phyloP scores from a whole-genome alignment of 37 sponge, comb jelly and placozoan species.

The Theonella swinhoei region DNA sequence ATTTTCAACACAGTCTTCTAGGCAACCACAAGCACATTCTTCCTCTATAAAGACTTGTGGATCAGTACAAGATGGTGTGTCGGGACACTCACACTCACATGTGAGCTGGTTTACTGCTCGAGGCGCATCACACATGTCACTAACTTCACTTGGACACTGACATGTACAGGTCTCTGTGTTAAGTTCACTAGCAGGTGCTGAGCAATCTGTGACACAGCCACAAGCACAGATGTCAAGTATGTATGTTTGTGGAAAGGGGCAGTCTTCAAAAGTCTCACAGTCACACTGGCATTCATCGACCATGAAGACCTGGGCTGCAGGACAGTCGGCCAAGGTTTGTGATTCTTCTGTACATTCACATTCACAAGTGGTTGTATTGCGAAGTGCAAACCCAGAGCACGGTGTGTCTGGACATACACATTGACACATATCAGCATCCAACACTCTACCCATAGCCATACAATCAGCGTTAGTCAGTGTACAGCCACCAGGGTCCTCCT shows the following conservation, averaged over 20 bases:
- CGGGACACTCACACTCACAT: conserved; percentile 58
- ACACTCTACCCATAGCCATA: background rate
- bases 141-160: conserved; percentile 2
- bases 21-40: conserved; percentile 37
- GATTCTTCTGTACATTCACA: background rate
- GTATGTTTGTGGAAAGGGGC: background rate
- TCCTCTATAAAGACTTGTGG: conserved; percentile 19
- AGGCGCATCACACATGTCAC: background rate
- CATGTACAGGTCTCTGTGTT: conserved; percentile 22
- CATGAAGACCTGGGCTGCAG: background rate
- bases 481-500: background rate
- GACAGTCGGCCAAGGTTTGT: background rate
- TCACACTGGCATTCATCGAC: background rate
- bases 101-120: conserved; percentile 16
- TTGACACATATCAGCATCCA: background rate
- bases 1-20: background rate
- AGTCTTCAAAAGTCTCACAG: background rate
- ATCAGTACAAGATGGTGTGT: conserved; percentile 6
- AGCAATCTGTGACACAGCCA: background rate
- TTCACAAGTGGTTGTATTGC: background rate
- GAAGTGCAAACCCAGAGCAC: background rate
- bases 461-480: background rate
- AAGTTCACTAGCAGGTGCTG: background rate
- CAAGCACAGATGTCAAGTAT: background rate
- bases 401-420: conserved; percentile 50